These are phyloP conservation scores for Chironomus riparius DNA, from an alignment of 2,888 invertebrate genomes.

Conservation along the genomic window DNA sequence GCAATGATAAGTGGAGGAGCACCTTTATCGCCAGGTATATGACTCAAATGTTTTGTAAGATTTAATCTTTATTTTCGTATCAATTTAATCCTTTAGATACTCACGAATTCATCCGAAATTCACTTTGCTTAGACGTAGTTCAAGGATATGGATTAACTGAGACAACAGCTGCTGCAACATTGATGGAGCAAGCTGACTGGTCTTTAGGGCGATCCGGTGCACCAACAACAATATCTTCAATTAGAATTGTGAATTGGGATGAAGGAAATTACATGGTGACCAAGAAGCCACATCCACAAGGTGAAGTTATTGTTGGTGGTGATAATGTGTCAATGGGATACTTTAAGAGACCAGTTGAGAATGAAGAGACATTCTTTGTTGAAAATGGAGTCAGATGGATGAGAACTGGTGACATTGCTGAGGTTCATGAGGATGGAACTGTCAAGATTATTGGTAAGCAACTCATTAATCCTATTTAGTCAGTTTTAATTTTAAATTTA, in stretches of 20 bases:
- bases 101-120: conserved; percentile 85
- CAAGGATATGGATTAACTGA: conserved; percentile 95
- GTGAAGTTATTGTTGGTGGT: conserved; percentile 82
- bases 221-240: conserved; percentile 74
- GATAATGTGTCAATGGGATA: conserved; percentile 89
- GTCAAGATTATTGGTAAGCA: conserved; percentile 87
- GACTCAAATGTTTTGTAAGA: not conserved
- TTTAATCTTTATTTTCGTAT: too few species aligned
- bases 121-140: conserved; percentile 80
- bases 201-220: conserved; percentile 74
- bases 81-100: conserved; percentile 79
- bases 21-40: conserved; percentile 53
- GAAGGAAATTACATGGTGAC: conserved; percentile 85
- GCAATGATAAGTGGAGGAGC: conserved; percentile 75
- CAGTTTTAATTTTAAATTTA: not conserved
- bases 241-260: conserved; percentile 84
- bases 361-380: conserved; percentile 74
- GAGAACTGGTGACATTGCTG: conserved; percentile 92
- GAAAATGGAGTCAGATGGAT: conserved; percentile 84
- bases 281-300: conserved; percentile 79
- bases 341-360: conserved; percentile 81
- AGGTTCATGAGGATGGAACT: conserved; percentile 86
- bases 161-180: conserved; percentile 87
- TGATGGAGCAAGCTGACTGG: conserved; percentile 51
- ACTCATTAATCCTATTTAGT: not conserved